phyloP scores from a whole-genome alignment of 2,113 vertebrate genomes.

The Lamprotornis superbus region DNA sequence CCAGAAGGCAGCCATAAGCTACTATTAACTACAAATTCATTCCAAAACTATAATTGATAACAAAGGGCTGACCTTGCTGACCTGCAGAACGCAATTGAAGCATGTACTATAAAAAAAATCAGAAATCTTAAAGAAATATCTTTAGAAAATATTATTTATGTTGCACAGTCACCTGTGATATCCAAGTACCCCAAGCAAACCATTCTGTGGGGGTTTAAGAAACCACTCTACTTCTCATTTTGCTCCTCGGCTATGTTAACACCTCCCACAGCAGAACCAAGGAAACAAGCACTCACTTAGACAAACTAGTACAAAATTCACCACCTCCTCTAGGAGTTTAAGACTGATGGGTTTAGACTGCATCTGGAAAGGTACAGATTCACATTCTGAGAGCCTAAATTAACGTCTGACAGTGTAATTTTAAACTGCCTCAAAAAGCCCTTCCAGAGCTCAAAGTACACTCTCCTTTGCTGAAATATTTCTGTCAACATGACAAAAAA shows the following conservation, averaged over 20 bases:
- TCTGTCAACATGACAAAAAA: background rate
- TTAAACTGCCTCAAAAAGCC: background rate
- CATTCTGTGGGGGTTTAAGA: background rate
- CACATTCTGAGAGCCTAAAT: background rate
- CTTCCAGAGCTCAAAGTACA: background rate
- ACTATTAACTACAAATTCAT: background rate
- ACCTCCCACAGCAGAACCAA: slow-evolving; percentile 27
- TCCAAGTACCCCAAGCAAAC: background rate
- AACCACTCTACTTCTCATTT: background rate
- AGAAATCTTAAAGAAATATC: background rate
- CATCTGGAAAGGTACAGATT: background rate
- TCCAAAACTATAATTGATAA: background rate
- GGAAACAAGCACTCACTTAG: background rate
- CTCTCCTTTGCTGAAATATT: background rate
- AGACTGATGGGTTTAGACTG: background rate
- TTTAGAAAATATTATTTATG: background rate
- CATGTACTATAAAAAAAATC: fast-evolving
- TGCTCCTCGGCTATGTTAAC: background rate
- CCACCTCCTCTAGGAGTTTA: background rate
- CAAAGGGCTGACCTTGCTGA: background rate
- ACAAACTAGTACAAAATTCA: background rate
- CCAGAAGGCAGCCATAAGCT: background rate
- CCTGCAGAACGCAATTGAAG: background rate
- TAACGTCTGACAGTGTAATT: background rate
- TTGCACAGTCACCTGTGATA: background rate